phyloP scores from a whole-genome alignment of 23 tunicate species.

The Botrylloides violaceus region DNA sequence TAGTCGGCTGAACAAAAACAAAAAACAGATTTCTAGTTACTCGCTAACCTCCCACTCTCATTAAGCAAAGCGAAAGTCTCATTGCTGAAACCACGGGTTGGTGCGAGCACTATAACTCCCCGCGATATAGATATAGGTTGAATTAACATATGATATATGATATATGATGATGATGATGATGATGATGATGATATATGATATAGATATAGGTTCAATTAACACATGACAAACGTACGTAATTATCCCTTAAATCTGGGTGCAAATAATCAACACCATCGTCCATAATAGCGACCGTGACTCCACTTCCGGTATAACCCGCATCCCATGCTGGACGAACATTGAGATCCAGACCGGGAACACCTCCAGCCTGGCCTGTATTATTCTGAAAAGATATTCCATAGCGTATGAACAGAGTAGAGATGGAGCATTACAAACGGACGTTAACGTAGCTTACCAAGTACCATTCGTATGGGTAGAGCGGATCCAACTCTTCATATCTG shows the following conservation, averaged over 20 bases:
- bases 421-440: neutral
- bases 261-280: slow-evolving; percentile 95
- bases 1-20: too few species aligned
- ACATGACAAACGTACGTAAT: slow-evolving; percentile 56
- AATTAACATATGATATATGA: too few species aligned
- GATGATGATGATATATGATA: too few species aligned
- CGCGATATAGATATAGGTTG: too few species aligned
- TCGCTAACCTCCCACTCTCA: too few species aligned
- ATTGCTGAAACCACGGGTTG: too few species aligned
- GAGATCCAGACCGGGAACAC: slow-evolving; percentile 87
- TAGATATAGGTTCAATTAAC: too few species aligned
- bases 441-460: slow-evolving; percentile 49
- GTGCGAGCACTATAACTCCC: too few species aligned
- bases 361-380: slow-evolving; percentile 99
- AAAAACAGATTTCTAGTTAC: too few species aligned
- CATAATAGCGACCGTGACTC: slow-evolving; percentile 94
- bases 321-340: slow-evolving; percentile 94
- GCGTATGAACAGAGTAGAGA: neutral
- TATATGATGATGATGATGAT: too few species aligned
- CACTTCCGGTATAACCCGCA: slow-evolving; percentile 95
- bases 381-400: slow-evolving; percentile 37
- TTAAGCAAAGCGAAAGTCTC: too few species aligned
- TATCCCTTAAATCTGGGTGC: slow-evolving; percentile 91
- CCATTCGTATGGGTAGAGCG: slow-evolving; percentile 78
- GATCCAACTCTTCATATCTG: slow-evolving; percentile 64